A percentile compares a stretch with the other conserved stretches of the same genome.
Conservation (phyloP, 1,140 invertebrate genomes). For the Drosophila serrata region DNA sequence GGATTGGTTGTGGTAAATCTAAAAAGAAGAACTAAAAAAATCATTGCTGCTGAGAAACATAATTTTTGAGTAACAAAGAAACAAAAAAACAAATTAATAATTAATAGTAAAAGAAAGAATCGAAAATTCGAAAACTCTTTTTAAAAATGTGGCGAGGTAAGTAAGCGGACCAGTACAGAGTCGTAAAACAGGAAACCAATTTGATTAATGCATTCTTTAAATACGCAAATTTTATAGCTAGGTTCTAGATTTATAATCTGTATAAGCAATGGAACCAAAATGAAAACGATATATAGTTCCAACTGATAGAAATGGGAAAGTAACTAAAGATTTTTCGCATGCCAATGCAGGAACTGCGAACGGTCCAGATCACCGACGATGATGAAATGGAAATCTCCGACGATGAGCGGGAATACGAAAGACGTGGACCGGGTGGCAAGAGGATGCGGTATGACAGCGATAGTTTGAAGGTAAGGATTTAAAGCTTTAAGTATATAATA, state of each 20-base stretch:
- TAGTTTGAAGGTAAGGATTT: conserved; percentile 65
- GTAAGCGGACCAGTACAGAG: conserved; percentile 65
- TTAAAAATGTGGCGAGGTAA: conserved; percentile 73
- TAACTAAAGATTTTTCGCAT: conserved; percentile 51
- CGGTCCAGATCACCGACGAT: conserved; percentile 89
- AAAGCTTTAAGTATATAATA: neutral
- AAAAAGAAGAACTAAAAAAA: conserved; percentile 47
- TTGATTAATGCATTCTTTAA: conserved; percentile 66
- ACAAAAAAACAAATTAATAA: conserved; percentile 34
- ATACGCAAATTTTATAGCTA: conserved; percentile 70
- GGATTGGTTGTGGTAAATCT: conserved; percentile 69
- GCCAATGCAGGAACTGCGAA: conserved; percentile 90
- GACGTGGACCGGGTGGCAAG: conserved; percentile 51
- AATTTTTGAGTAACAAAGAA: conserved; percentile 45
- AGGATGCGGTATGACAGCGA: conserved; percentile 78
- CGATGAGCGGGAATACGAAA: conserved; percentile 85
- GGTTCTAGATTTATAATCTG: conserved; percentile 45
- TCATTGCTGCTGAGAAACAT: conserved; percentile 26
- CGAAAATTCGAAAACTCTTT: conserved; percentile 47
- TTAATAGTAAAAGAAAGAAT: conserved; percentile 38
- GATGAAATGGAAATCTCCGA: conserved; percentile 85
- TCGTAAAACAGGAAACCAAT: conserved; percentile 49
- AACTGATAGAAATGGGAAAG: conserved; percentile 4
- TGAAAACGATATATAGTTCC: neutral
- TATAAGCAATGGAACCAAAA: conserved; percentile 41